Evolutionary conservation across 1,140 invertebrate genomes (phyloP).

Genomic region (Cecropterus lyciades): DNA sequence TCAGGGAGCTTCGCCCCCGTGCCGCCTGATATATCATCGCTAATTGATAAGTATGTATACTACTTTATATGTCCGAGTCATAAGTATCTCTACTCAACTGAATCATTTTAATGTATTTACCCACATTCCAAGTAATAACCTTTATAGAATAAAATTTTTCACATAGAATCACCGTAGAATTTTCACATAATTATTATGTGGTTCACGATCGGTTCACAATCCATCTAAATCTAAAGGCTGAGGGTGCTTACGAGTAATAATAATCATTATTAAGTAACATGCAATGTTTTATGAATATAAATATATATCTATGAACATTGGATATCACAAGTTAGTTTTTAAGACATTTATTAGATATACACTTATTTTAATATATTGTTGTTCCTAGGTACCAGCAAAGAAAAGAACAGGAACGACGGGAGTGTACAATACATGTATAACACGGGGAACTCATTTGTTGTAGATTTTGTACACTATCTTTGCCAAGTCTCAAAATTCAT

Average conservation of each 20-base stretch:
- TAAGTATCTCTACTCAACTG: no score
- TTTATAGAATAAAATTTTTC: no score
- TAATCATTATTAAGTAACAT: no score
- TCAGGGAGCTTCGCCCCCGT: conserved; percentile 69
- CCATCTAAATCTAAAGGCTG: no score
- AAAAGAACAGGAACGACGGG: conserved; percentile 82
- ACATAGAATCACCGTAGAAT: no score
- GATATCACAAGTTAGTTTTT: neutral
- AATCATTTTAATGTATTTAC: no score
- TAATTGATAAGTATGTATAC: conserved; percentile 79
- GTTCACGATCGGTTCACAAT: no score
- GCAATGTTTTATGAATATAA: no score
- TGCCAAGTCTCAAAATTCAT: conserved; percentile 10
- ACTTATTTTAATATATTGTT: conserved; percentile 6
- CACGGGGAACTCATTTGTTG: conserved; percentile 39
- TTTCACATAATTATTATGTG: no score
- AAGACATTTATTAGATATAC: neutral
- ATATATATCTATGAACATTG: no score
- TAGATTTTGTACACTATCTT: conserved; percentile 36
- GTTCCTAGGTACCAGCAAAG: conserved; percentile 79
- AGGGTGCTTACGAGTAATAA: no score
- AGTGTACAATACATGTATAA: conserved; percentile 84
- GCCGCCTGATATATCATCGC: conserved; percentile 79
- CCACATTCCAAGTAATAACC: no score
- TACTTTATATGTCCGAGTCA: neutral